A percentile compares a stretch with the other conserved stretches of the same genome.
Evolutionary conservation across 1,140 invertebrate species (phyloP).

Genomic region (Scaptomyza graminum): DNA sequence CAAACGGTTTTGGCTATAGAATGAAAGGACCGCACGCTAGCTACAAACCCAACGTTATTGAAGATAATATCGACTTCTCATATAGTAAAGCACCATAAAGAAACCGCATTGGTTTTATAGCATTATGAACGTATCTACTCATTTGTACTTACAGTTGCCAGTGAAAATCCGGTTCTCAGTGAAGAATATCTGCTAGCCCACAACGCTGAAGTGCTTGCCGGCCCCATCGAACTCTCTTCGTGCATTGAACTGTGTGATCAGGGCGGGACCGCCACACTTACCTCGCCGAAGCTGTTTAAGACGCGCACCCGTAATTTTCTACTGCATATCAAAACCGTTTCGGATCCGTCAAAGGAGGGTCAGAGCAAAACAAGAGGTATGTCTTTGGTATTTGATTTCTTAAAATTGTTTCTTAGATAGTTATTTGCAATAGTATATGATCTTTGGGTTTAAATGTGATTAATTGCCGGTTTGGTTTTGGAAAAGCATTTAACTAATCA

Average conservation of each 20-base stretch:
- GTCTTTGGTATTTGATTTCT: conserved; percentile 25
- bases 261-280: conserved; percentile 92
- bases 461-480: conserved; percentile 3
- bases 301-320: conserved; percentile 91
- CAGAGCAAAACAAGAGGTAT: conserved; percentile 85
- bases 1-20: conserved; percentile 88
- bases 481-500: not conserved
- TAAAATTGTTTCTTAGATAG: not conserved
- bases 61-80: conserved; percentile 87
- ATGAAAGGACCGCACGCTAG: conserved; percentile 80
- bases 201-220: conserved; percentile 95
- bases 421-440: conserved; percentile 8
- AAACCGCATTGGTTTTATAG: not conserved
- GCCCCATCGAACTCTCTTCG: conserved; percentile 91
- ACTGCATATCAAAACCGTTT: conserved; percentile 93
- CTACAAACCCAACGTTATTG: conserved; percentile 83
- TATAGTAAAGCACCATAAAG: conserved; percentile 49
- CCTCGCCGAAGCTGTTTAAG: conserved; percentile 93
- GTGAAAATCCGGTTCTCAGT: conserved; percentile 90
- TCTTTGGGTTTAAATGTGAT: conserved; percentile 1
- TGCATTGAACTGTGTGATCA: conserved; percentile 93
- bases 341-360: conserved; percentile 87
- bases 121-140: not conserved
- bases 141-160: conserved; percentile 62
- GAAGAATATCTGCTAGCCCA: conserved; percentile 93